Evolutionary conservation across 2,888 invertebrate species (phyloP).

Genomic region (Pyrrhia umbra): DNA sequence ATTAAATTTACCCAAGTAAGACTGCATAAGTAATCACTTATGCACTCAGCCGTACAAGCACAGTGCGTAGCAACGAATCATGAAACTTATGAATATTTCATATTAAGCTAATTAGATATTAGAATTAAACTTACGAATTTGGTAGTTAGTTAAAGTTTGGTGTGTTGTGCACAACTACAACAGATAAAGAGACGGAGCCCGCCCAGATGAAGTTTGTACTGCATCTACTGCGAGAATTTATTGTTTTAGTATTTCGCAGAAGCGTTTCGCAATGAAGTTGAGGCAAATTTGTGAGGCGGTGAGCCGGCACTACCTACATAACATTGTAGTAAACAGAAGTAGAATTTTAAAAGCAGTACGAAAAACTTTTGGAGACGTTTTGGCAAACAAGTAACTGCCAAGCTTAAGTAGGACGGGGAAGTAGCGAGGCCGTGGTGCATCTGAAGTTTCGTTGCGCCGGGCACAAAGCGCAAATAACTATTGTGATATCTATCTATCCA

Average conservation of each 20-base stretch:
- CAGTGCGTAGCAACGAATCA: neutral
- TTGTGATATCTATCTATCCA: conserved; percentile 8
- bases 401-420: conserved; percentile 60
- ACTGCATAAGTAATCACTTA: conserved; percentile 4
- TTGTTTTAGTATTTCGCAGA: conserved; percentile 47
- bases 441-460: conserved; percentile 33
- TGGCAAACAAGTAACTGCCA: conserved; percentile 69
- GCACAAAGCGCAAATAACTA: conserved; percentile 28
- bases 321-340: conserved; percentile 56
- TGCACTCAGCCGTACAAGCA: neutral
- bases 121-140: conserved; percentile 4
- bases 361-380: conserved; percentile 69
- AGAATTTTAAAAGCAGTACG: conserved; percentile 60
- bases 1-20: conserved; percentile 4
- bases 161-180: conserved; percentile 15
- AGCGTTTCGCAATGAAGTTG: conserved; percentile 49
- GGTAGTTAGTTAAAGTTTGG: conserved; percentile 4
- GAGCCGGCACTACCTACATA: conserved; percentile 49
- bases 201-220: conserved; percentile 37
- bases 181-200: conserved; percentile 10
- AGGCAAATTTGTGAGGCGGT: conserved; percentile 59
- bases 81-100: neutral
- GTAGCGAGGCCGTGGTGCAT: conserved; percentile 32
- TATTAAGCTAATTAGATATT: conserved; percentile 7
- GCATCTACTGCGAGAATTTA: conserved; percentile 40